Base-by-base conservation (phyloP, 1,140 invertebrate species). In the Homalodisca vitripennis region DNA sequence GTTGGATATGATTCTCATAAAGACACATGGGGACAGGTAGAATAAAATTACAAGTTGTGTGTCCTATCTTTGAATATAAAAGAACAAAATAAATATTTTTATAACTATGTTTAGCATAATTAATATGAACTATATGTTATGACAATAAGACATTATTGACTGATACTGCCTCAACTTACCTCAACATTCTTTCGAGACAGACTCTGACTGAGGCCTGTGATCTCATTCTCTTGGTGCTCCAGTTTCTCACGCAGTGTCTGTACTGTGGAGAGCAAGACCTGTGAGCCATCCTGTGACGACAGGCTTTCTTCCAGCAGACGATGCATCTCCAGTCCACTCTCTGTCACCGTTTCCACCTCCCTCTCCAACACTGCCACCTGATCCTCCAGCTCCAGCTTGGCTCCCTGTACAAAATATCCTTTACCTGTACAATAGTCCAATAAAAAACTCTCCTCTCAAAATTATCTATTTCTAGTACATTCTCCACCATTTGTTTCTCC, bases 221-320 rank as follows among this genome's bases (percentile, higher is more conserved):
- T 78, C 46, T 76, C 74, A 3, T 60, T 48, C 62, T 77, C 66
- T 67, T 78, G 78, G 20, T 63, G 69, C n/a, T 76, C 72, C 0
- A 78, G 66, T 62, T 82, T 79, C 48, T 78, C 73, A 70, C 80
- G 78, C n/a, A 82, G 73, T 46, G 73, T 74, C 60, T 81, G 79
- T 41, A 82, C 73, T 51, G 78, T 78, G 24, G 76, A 73, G 31
- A 79, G 75, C 29, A 81, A 72, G 13, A 76, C 73, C 55, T 80
- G 75, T 24, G 79, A 77, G 46, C 80, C 76, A 70, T 74, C 79
- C 77, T 83, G 76, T 24, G 78, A 75, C 13, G 76, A 73, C 60
- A 90, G 78, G 70, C 88, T 81, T 76, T 90, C 87, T 1, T 84
- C 81, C 17, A 90, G 75, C 82, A 88, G 73, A 71, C 77, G 74